Evolutionary conservation across 2,797 vertebrate genomes (phyloP).

Genomic region (Lagodon rhomboides): DNA sequence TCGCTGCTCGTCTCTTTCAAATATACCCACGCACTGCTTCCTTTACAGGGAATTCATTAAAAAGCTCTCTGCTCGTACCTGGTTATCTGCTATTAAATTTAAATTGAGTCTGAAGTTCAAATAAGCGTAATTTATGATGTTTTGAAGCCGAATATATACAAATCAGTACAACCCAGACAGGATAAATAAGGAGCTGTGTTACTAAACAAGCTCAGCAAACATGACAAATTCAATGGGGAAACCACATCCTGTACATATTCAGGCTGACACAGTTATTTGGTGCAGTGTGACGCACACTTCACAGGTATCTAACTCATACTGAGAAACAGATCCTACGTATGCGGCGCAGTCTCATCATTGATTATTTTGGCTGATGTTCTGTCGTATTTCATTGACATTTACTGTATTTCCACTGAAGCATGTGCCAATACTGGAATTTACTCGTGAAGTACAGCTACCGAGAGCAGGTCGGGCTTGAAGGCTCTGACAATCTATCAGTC

Average conservation of each 20-base stretch:
- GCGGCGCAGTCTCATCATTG: not conserved
- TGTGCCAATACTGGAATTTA: slow-evolving; percentile 52
- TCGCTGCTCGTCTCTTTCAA: slow-evolving; percentile 32
- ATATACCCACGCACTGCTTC: slow-evolving; percentile 52
- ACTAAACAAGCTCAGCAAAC: not conserved
- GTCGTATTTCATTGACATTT: slow-evolving; percentile 50
- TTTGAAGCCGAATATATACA: not conserved
- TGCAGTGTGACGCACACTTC: slow-evolving; percentile 65
- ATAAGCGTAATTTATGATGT: not conserved
- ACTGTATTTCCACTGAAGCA: slow-evolving; percentile 52
- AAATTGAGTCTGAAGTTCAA: not conserved
- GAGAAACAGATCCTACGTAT: slow-evolving; percentile 53
- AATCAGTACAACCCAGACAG: not conserved
- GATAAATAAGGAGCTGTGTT: not conserved
- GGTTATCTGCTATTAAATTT: not conserved
- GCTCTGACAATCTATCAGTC: not conserved
- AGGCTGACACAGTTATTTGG: slow-evolving; percentile 55
- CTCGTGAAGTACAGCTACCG: not conserved
- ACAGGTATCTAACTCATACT: slow-evolving; percentile 57
- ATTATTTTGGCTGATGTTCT: slow-evolving; percentile 38
- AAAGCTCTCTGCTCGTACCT: not conserved
- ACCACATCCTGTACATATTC: slow-evolving; percentile 74
- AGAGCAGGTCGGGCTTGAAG: not conserved
- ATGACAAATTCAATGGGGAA: slow-evolving; percentile 43
- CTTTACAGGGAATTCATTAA: slow-evolving; percentile 17